Evolutionary conservation across 2,797 vertebrate genomes (phyloP), one percentile per base, ranked within the genome.

Genomic region (Lycodopsis pacificus): DNA sequence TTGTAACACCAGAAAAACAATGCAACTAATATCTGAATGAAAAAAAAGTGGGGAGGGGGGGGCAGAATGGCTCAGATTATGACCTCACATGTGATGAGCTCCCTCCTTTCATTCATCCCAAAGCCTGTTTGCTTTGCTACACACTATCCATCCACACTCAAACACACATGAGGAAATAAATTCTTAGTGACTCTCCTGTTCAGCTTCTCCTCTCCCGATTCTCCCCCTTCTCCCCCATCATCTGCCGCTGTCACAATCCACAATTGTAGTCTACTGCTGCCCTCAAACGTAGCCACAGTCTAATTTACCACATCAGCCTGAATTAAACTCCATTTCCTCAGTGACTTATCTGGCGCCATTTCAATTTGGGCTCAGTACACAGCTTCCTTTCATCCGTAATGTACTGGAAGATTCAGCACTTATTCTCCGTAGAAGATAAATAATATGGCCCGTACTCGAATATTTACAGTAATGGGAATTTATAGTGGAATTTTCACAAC

Each of bases 241-340:
- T 84, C 59, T 49, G 70, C 80, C 27, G 65, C 82, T 62, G 40
- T 62, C 71, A 80, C 82, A 73, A 62, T 76, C 80, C 49, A 54
- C 30, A 65, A 64, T 59, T 84, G 70, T 73, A 72, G 62, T 75
- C 66, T 58, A 66, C 81, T 61, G 54, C 73, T 82, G 68, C 71
- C 58, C 70, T 83, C 67, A 69, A 84, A 85, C 46, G 25, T 54
- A 67, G 72, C 76, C 79, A 73, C 80, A 79, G 82, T 81, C 77
- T 80, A 64, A 85, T 92, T 62, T 74, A 57, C 70, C 77, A 86
- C 89, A 91, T 89, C 89, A 88, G 84, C 80, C 75, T 22, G 77
- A 77, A 80, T 93, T 93, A 91, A 93, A 92, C 87, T 80, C 76
- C 86, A 92, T 93, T 94, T 94, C 86, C 79, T 80, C 82, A 30